Percentiles rank a stretch among this genome's conserved stretches.
Evolutionary conservation across 2,113 vertebrate genomes (phyloP).

Genomic region (Tenebrosternarchus preto): DNA sequence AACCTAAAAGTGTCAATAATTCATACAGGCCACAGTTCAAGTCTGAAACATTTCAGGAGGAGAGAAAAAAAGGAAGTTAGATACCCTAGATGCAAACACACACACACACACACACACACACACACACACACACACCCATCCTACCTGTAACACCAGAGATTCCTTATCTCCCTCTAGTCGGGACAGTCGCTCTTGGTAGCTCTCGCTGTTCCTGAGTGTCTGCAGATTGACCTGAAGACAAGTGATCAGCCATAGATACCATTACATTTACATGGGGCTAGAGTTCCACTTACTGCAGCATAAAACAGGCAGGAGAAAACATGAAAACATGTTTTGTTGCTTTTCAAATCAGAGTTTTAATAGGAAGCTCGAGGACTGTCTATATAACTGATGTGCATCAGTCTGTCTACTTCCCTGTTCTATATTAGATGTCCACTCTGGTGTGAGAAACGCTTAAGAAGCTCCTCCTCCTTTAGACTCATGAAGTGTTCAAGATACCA

Average conservation of each 20-base stretch:
- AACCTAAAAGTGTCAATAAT: background rate
- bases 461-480: constrained; percentile 6
- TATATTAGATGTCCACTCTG: background rate
- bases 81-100: background rate
- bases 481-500: background rate
- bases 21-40: background rate
- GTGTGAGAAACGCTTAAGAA: background rate
- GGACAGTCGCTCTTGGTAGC: constrained; percentile 88
- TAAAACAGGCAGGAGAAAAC: constrained; percentile 4
- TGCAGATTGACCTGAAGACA: constrained; percentile 81
- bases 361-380: no score
- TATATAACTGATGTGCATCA: no score
- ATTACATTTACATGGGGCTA: constrained; percentile 6
- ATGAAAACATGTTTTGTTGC: background rate
- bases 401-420: background rate
- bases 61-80: no score
- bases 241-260: background rate
- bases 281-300: constrained; percentile 5
- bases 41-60: no score
- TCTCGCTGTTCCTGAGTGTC: constrained; percentile 80
- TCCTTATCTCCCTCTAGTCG: constrained; percentile 98
- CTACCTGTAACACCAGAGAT: constrained; percentile 93
- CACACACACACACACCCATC: constrained; percentile 16
- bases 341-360: no score
- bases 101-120: background rate